Base-by-base conservation (phyloP, 35 echinoderm and acorn worm genomes). In the Eucidaris tribuloides region DNA sequence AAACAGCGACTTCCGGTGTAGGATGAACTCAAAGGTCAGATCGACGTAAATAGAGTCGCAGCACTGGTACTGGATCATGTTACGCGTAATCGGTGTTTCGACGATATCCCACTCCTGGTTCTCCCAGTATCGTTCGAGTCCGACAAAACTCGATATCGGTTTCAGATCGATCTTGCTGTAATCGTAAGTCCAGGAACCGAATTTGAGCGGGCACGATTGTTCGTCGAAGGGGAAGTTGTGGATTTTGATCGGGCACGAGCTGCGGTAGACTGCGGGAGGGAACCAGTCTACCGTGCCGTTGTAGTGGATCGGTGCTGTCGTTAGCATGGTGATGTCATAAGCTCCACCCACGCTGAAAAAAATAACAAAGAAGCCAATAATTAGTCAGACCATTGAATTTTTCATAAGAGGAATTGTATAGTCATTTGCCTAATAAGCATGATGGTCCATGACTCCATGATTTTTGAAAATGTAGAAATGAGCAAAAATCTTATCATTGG, bases 101-200 rank as follows among this genome's bases (percentile, higher is more conserved):
- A 92, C 90, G 24, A 97, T 89, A 48, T 92, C 89, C 94, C 94
- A 97, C 46, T 97, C 94, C 1, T 81, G 85, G 46, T 97, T 97
- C 20, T 80, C 54, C 94, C 89, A 92, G 59, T 92, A 97, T 15
- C 58, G 59, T 19, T 80, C 77, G 23, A 62, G 61, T 25, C 85
- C 94, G 4, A 89, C 78, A 24, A 14, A 52, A 36, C 63, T 77
- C 44, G 46, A 46, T 19, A 92, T 40, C 1, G 89, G 76, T 44
- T 85, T 76, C 49, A 97, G 84, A 56, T 97, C 94, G 24, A 97
- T 80, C 37, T 88, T 83, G 35, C 89, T 89, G 14, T 76, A 85
- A 44, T 97, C 89, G 62, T 97, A 81, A 18, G 94, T 92, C 94
- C 94, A 97, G 9, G 94, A 97, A 15, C 94, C 94, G 45, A 97